Percentiles rank a stretch among this genome's conserved stretches.
phyloP scores from a whole-genome alignment of 1,140 invertebrate genomes.

The Mylabris phalerata region DNA sequence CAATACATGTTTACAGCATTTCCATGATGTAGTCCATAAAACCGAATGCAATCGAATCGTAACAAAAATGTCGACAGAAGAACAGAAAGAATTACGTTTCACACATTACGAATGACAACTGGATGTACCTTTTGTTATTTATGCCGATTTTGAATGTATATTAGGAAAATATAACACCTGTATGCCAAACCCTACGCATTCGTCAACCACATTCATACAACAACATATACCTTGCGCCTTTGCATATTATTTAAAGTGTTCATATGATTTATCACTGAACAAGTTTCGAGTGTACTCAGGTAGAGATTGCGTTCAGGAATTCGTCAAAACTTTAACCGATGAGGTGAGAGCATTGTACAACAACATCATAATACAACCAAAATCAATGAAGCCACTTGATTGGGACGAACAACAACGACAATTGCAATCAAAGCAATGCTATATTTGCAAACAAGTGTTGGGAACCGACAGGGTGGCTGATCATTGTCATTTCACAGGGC shows the following conservation, averaged over 20 bases:
- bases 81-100: too few species aligned
- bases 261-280: neutral
- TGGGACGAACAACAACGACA: too few species aligned
- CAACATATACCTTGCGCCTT: neutral
- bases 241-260: neutral
- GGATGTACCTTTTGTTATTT: too few species aligned
- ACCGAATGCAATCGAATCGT: neutral
- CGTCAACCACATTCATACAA: neutral
- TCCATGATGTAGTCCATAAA: neutral
- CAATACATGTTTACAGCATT: neutral
- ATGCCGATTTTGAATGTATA: too few species aligned
- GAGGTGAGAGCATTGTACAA: too few species aligned
- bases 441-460: constrained; percentile 32
- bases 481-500: constrained; percentile 38
- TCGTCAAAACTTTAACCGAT: neutral
- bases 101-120: too few species aligned
- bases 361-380: too few species aligned
- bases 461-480: constrained; percentile 28
- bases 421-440: constrained; percentile 14
- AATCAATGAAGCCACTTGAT: too few species aligned
- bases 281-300: neutral
- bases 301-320: neutral
- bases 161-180: too few species aligned
- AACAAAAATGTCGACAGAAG: neutral
- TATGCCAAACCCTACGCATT: too few species aligned